A percentile compares a stretch with the other conserved stretches of the same genome.
Conservation (phyloP, 2,888 invertebrate species). For the Lepidochrysops patricia region DNA sequence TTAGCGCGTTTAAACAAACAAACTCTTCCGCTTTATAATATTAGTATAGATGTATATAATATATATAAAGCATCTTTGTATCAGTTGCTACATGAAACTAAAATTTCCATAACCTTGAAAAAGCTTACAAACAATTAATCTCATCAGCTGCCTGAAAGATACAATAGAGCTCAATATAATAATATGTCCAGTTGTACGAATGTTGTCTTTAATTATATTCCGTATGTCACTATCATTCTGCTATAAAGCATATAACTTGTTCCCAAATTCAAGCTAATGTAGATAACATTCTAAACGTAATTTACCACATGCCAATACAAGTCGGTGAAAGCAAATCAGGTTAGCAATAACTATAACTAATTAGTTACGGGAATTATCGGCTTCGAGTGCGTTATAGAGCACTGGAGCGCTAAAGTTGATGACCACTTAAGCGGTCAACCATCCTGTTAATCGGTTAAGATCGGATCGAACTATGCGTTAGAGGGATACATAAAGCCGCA, state of each 20-base stretch:
- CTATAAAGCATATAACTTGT: too few species aligned
- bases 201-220: too few species aligned
- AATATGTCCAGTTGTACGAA: too few species aligned
- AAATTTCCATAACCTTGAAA: background rate
- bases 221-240: too few species aligned
- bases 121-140: too few species aligned
- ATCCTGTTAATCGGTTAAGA: conserved; percentile 3
- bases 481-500: conserved; percentile 16
- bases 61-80: too few species aligned
- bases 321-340: background rate
- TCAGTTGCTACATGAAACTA: too few species aligned
- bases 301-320: background rate
- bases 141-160: too few species aligned
- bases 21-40: too few species aligned
- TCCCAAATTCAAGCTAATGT: background rate
- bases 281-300: background rate
- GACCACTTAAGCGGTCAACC: background rate
- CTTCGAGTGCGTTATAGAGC: background rate
- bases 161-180: too few species aligned
- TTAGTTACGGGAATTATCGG: background rate
- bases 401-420: background rate
- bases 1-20: too few species aligned
- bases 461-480: background rate
- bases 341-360: background rate
- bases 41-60: too few species aligned